A percentile compares a stretch with the other conserved stretches of the same genome.
Conservation (phyloP, 2,797 vertebrate species). For the Anabas testudineus region DNA sequence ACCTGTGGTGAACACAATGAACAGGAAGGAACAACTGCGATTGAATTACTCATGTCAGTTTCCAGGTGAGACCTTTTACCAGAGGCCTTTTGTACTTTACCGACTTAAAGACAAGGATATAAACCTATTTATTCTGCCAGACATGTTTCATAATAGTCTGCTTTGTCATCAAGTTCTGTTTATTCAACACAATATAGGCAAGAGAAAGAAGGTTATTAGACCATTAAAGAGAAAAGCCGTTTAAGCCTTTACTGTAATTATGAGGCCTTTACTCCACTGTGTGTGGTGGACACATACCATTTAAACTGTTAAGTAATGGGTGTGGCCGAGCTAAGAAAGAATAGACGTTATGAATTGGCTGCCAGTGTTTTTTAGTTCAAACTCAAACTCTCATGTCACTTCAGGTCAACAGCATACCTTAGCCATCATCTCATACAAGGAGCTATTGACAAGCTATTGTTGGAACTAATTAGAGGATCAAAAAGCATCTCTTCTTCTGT, state of each 20-base stretch:
- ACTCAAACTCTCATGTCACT: too few species aligned
- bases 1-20: slow-evolving; percentile 2
- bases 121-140: background rate
- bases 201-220: background rate
- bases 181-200: background rate
- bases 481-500: too few species aligned
- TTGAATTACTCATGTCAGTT: slow-evolving; percentile 1
- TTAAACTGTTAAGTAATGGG: background rate
- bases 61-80: slow-evolving; percentile 4
- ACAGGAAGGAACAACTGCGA: background rate
- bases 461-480: too few species aligned
- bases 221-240: background rate
- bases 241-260: background rate
- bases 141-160: background rate
- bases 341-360: too few species aligned
- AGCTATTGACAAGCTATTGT: too few species aligned
- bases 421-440: too few species aligned
- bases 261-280: background rate
- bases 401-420: too few species aligned
- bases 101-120: background rate
- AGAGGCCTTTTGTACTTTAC: background rate
- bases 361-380: too few species aligned
- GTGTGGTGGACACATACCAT: background rate
- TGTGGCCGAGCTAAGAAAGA: background rate
- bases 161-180: background rate